Evolutionary conservation across 2,888 invertebrate species (phyloP).

Genomic region (Lomographa bimaculata): DNA sequence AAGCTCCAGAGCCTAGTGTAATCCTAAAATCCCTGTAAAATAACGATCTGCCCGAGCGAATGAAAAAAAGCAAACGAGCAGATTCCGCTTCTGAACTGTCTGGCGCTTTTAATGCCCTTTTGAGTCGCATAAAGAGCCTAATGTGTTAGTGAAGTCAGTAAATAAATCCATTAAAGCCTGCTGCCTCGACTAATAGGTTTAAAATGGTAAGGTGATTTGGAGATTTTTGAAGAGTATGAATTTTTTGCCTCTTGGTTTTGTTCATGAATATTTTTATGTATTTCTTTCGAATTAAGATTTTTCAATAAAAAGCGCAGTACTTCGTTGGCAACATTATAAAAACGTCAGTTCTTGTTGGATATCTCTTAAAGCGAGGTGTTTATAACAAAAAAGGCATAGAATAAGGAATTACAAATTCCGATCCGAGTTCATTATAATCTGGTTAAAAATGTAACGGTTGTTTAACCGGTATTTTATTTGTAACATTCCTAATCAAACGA

Average conservation of each 20-base stretch:
- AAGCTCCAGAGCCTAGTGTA: slow-evolving; percentile 32
- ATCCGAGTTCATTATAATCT: too few relatives aligned
- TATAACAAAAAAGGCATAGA: too few relatives aligned
- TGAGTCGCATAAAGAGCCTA: slow-evolving; percentile 19
- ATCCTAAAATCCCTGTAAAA: slow-evolving; percentile 34
- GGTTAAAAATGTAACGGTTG: too few relatives aligned
- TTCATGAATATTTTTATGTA: too few relatives aligned
- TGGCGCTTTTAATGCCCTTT: slow-evolving; percentile 25
- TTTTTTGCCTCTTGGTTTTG: not conserved
- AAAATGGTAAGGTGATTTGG: not conserved
- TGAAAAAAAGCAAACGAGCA: slow-evolving; percentile 31
- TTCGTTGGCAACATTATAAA: too few relatives aligned
- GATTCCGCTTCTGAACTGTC: slow-evolving; percentile 29
- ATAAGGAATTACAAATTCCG: too few relatives aligned
- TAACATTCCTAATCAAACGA: too few relatives aligned
- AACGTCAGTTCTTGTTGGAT: too few relatives aligned
- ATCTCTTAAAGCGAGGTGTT: too few relatives aligned
- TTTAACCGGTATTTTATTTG: too few relatives aligned
- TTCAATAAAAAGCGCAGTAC: too few relatives aligned
- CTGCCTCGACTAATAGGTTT: slow-evolving; percentile 1
- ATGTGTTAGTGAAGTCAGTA: slow-evolving; percentile 13
- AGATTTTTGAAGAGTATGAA: not conserved
- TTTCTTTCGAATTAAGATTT: too few relatives aligned
- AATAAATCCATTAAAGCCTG: slow-evolving; percentile 9
- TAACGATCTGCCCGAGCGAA: slow-evolving; percentile 30